Evolutionary conservation across 2,888 invertebrate genomes (phyloP).

Genomic region (Linnaemya vulpina): DNA sequence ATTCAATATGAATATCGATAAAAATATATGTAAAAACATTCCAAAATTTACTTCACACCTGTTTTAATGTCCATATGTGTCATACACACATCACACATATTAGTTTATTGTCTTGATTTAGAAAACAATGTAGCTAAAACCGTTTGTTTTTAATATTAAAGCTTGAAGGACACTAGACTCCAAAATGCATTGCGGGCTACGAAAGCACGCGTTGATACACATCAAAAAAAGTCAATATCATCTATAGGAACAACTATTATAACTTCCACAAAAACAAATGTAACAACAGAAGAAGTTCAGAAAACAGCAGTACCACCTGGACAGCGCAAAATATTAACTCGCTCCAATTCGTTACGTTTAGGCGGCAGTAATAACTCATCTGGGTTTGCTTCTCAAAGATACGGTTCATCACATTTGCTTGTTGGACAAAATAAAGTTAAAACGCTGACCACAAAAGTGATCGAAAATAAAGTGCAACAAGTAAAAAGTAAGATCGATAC

Average conservation of each 20-base stretch:
- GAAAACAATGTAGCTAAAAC: too few relatives aligned
- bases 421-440: constrained; percentile 74
- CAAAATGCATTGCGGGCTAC: constrained; percentile 78
- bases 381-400: constrained; percentile 65
- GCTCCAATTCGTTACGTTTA: constrained; percentile 79
- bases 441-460: constrained; percentile 78
- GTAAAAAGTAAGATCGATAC: constrained; percentile 72
- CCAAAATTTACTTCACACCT: too few relatives aligned
- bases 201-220: constrained; percentile 82
- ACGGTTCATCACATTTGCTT: constrained; percentile 67
- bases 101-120: too few relatives aligned
- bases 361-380: constrained; percentile 63
- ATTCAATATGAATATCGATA: too few relatives aligned
- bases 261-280: constrained; percentile 53
- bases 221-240: constrained; percentile 80
- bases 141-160: constrained; percentile 60
- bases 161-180: constrained; percentile 77
- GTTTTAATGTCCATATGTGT: too few relatives aligned
- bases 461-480: constrained; percentile 75
- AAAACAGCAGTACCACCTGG: constrained; percentile 36
- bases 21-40: too few relatives aligned
- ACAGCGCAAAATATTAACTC: constrained; percentile 72
- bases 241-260: constrained; percentile 25
- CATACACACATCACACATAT: too few relatives aligned
- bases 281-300: constrained; percentile 56